Base-by-base conservation (phyloP, 2,113 vertebrate species). In the Heterotis niloticus region DNA sequence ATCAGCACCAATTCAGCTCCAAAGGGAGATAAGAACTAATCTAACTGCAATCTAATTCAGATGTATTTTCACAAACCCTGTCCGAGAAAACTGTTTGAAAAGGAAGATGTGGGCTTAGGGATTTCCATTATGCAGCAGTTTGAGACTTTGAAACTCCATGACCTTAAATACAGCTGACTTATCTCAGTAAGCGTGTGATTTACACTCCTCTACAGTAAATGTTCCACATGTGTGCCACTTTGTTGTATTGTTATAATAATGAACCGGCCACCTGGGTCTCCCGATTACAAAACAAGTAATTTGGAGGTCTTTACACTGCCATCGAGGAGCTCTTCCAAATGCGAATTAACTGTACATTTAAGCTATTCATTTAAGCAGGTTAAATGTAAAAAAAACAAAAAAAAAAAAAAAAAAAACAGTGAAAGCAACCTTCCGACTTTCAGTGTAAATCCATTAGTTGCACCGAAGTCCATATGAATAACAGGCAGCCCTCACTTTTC, bases 281-380 rank as follows among this genome's bases (percentile, higher is more conserved):
- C 64, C 18, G 52, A 60, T 78, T 70, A 57, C 77, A 68, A 76
- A 76, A 64, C 72, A 67, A 59, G 65, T 59, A 24, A 60, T 60
- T 13, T 29, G 11, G n/a, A n/a, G 67, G 14, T 28, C 60, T 64
- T 52, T 12, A 23, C n/a, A 52, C 7, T 26, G 70, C 20, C 18
- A 65, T 56, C 59, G 26, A 64, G 60, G 23, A 23, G 14, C 69
- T 23, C 0, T 12, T 57, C 24, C 29, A 34, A 23, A 79, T 44
- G 69, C 78, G 73, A 64, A 73, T 73, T 54, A 73, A 66, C 56
- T 65, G 67, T 57, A 29, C 54, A 26, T 54, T 26, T 28, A 65
- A 71, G 54, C 60, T 24, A 77, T 28, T 64, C 65, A 72, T 54
- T 78, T 64, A 51, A 64, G 59, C 16, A 28, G 56, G 74, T 64